Percentiles rank a stretch among this genome's conserved stretches.
Conservation (phyloP, 2,113 vertebrate species). For the Acanthisitta chloris region DNA sequence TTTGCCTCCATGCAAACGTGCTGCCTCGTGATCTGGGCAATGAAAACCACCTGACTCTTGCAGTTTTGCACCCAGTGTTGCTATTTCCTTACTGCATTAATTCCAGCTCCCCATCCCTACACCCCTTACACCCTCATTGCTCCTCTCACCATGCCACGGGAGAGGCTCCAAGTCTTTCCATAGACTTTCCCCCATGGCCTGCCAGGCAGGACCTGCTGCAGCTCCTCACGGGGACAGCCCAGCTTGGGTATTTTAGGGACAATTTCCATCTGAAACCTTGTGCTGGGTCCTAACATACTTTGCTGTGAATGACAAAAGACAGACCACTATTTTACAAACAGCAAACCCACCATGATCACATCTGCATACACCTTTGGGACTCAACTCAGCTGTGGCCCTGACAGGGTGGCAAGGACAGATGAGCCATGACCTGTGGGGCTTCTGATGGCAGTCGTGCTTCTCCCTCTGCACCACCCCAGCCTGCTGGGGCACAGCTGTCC, state of each 20-base stretch:
- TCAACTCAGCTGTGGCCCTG: neutral
- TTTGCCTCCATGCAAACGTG: neutral
- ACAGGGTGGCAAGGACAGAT: neutral
- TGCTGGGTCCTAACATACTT: neutral
- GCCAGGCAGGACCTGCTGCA: neutral
- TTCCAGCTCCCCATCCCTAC: neutral
- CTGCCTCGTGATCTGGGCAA: neutral
- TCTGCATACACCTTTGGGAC: neutral
- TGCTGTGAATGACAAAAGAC: neutral
- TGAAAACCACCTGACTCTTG: neutral
- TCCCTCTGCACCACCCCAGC: neutral
- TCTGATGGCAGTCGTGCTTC: accelerated
- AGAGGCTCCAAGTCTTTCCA: neutral
- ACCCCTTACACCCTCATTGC: neutral
- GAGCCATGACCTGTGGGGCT: accelerated
- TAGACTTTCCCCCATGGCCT: neutral
- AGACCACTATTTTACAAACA: neutral
- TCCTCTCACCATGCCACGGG: neutral
- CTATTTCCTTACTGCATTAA: neutral
- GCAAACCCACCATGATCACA: neutral
- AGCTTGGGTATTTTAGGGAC: accelerated
- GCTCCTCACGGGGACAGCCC: accelerated
- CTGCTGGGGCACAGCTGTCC: neutral
- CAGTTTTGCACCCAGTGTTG: neutral
- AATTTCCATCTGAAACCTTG: neutral